Conservation (phyloP, 92 coral and sea anemone genomes). For the Bergia sp. region DNA sequence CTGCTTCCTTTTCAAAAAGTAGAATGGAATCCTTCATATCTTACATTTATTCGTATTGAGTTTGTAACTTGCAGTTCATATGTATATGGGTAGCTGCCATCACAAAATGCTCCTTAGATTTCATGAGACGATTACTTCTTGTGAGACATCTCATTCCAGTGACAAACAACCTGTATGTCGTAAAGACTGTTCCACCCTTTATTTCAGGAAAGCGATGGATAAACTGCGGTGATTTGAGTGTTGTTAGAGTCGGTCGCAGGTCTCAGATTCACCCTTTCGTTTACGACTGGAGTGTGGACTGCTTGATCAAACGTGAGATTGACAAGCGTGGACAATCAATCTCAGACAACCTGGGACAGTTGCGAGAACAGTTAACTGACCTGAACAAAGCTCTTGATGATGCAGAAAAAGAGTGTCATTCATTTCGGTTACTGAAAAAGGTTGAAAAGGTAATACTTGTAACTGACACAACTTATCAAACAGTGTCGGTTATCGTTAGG, state of each 20-base stretch:
- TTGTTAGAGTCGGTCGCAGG: conserved; percentile 90
- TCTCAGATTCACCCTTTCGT: conserved; percentile 71
- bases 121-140: too few relatives aligned
- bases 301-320: conserved; percentile 50
- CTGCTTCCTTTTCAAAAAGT: too few relatives aligned
- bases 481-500: neutral
- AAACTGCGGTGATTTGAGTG: conserved; percentile 83
- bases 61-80: too few relatives aligned
- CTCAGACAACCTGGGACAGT: conserved; percentile 36
- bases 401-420: conserved; percentile 42
- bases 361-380: conserved; percentile 25
- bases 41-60: too few relatives aligned
- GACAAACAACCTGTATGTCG: too few relatives aligned
- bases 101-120: too few relatives aligned
- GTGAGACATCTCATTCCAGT: too few relatives aligned
- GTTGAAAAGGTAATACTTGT: conserved; percentile 10
- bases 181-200: neutral
- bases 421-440: neutral
- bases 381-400: conserved; percentile 37
- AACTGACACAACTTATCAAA: neutral
- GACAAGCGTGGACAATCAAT: conserved; percentile 22
- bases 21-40: too few relatives aligned
- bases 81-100: too few relatives aligned
- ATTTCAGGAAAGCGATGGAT: conserved; percentile 27
- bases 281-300: conserved; percentile 63